Percentiles rank a stretch among this genome's conserved stretches.
Conservation (phyloP, 1,140 invertebrate genomes). For the Tetragonula clypearis region DNA sequence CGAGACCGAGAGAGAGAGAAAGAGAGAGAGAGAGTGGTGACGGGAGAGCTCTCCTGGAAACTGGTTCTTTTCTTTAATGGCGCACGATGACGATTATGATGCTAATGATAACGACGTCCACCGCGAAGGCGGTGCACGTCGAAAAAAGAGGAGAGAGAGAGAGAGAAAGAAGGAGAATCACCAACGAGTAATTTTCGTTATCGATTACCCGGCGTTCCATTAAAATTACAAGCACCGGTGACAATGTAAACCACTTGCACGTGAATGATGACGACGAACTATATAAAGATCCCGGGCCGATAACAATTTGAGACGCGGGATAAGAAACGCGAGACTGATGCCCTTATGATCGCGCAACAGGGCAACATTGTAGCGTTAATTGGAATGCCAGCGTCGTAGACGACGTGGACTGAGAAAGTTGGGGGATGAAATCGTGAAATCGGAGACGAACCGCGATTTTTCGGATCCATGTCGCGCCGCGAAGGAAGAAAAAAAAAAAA, state of each 20-base stretch:
- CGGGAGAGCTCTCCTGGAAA: constrained; percentile 18
- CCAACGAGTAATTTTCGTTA: constrained; percentile 19
- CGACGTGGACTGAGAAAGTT: neutral
- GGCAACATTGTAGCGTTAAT: constrained; percentile 18
- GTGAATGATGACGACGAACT: constrained; percentile 25
- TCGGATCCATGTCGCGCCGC: neutral
- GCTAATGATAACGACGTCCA: constrained; percentile 52
- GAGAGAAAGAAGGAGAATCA: neutral
- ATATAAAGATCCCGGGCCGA: neutral
- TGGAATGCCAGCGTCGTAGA: neutral
- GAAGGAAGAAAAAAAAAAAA: neutral
- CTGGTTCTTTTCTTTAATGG: constrained; percentile 55
- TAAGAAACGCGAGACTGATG: constrained; percentile 22
- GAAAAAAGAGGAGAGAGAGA: neutral
- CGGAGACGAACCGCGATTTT: neutral
- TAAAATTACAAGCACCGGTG: constrained; percentile 32
- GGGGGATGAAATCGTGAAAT: neutral
- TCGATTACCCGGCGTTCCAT: constrained; percentile 34
- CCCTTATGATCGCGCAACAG: constrained; percentile 4
- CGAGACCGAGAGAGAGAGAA: neutral
- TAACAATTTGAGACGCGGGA: neutral
- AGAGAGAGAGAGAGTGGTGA: no score
- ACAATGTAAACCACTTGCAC: constrained; percentile 23
- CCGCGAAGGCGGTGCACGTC: neutral
- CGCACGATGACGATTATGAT: constrained; percentile 50